phyloP scores from a whole-genome alignment of 2,113 vertebrate genomes.

The Saccopteryx bilineata region DNA sequence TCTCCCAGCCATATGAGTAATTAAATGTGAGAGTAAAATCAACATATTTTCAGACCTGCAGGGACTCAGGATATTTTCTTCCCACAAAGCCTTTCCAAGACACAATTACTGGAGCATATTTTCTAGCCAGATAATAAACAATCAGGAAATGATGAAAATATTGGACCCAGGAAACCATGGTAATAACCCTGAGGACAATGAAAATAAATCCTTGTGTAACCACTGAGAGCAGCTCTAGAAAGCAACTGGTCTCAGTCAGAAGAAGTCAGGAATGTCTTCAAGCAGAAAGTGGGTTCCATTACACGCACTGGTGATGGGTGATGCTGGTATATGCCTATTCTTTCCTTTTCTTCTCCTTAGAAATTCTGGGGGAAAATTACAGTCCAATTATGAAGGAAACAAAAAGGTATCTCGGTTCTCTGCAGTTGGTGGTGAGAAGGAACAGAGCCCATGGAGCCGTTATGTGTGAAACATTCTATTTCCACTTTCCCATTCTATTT shows the following conservation, averaged over 20 bases:
- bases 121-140: slow-evolving; percentile 23
- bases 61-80: slow-evolving; percentile 18
- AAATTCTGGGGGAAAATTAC: not conserved
- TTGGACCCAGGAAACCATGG: not conserved
- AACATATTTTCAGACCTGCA: slow-evolving; percentile 17
- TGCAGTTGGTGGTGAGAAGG: not conserved
- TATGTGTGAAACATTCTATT: not conserved
- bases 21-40: slow-evolving; percentile 48
- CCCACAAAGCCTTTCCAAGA: slow-evolving; percentile 19
- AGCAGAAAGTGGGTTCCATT: slow-evolving; percentile 6
- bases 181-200: slow-evolving; percentile 15
- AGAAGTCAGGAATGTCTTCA: slow-evolving; percentile 29
- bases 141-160: slow-evolving; percentile 40
- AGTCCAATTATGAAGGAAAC: slow-evolving; percentile 22
- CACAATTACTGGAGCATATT: not conserved
- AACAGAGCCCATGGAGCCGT: not conserved
- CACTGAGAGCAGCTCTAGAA: not conserved
- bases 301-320: not conserved
- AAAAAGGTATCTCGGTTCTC: not conserved
- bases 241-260: not conserved
- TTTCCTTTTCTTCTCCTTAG: not conserved
- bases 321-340: not conserved
- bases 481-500: too few relatives aligned
- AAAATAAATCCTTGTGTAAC: slow-evolving; percentile 15
- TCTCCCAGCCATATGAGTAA: not conserved